These are phyloP conservation scores for Nomia melanderi DNA, from an alignment of 1,140 invertebrate species.

Conservation along the genomic window DNA sequence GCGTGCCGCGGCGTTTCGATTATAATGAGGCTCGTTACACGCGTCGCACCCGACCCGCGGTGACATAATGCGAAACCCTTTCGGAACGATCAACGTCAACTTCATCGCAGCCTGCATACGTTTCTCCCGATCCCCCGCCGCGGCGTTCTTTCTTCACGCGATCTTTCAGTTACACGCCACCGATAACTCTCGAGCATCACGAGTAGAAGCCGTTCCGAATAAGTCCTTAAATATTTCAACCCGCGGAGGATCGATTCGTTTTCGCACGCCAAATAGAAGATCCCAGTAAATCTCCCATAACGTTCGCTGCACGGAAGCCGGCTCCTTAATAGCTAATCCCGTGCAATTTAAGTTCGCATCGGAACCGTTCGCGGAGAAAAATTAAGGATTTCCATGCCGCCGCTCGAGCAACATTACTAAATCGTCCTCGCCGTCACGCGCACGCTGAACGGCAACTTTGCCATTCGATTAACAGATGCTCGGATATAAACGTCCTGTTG, in stretches of 20 bases:
- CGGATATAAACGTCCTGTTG: no score
- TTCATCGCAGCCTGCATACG: neutral
- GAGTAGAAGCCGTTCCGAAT: neutral
- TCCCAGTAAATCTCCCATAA: neutral
- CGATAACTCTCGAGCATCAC: neutral
- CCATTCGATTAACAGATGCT: no score
- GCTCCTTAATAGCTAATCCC: neutral
- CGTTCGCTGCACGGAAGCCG: neutral
- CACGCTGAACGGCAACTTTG: no score
- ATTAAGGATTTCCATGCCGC: no score
- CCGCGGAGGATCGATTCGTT: neutral
- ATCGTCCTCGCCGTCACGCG: no score
- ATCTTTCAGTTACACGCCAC: conserved; percentile 1
- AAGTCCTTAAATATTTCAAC: neutral
- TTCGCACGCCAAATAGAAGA: neutral
- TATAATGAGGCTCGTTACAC: no score
- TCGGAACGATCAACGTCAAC: conserved; percentile 1
- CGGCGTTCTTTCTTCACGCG: neutral
- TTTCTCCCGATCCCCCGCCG: neutral
- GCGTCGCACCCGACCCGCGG: neutral
- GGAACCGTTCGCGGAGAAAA: no score
- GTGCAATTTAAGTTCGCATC: no score
- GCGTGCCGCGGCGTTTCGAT: no score
- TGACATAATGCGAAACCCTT: conserved; percentile 16
- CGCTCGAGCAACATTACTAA: no score